Conservation (phyloP, 1,140 invertebrate species). For the Drosophila persimilis region DNA sequence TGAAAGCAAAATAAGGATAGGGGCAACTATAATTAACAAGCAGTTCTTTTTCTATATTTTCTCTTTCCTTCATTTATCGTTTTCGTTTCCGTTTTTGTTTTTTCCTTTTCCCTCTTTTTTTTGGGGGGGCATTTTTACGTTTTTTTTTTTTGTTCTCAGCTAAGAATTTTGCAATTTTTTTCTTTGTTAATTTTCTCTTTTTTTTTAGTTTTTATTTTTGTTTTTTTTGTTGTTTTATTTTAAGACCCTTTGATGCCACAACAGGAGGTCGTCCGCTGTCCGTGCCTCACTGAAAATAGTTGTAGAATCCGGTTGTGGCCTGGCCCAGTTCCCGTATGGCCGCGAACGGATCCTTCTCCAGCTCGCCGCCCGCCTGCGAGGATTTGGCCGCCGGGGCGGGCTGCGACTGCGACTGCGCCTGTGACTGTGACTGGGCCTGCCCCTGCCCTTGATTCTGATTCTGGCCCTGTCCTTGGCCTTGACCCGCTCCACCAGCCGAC, state of each 20-base stretch:
- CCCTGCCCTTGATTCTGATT: no score
- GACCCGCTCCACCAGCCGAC: slow-evolving; percentile 17
- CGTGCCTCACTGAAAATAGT: slow-evolving; percentile 79
- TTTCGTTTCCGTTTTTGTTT: slow-evolving; percentile 24
- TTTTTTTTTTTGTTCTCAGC: slow-evolving; percentile 36
- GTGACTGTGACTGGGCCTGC: not conserved
- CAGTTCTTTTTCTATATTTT: slow-evolving; percentile 61
- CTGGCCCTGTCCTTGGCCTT: no score
- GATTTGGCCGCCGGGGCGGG: slow-evolving; percentile 35
- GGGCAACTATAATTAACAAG: slow-evolving; percentile 75
- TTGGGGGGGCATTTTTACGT: slow-evolving; percentile 46
- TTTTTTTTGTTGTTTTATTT: slow-evolving; percentile 31
- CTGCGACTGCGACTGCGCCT: slow-evolving; percentile 42
- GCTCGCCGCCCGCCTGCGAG: slow-evolving; percentile 43
- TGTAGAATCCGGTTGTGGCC: slow-evolving; percentile 81
- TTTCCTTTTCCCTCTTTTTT: slow-evolving; percentile 49
- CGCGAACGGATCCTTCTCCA: slow-evolving; percentile 82
- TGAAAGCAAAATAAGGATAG: slow-evolving; percentile 61
- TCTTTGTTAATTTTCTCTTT: slow-evolving; percentile 52
- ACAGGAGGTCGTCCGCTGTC: slow-evolving; percentile 40
- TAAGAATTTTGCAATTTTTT: slow-evolving; percentile 60
- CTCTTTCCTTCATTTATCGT: slow-evolving; percentile 27
- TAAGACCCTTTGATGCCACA: slow-evolving; percentile 62
- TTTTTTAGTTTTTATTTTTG: slow-evolving; percentile 22
- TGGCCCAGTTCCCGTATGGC: slow-evolving; percentile 82